Base-by-base conservation (phyloP, 2,797 vertebrate genomes). In the Podarcis lilfordi region DNA sequence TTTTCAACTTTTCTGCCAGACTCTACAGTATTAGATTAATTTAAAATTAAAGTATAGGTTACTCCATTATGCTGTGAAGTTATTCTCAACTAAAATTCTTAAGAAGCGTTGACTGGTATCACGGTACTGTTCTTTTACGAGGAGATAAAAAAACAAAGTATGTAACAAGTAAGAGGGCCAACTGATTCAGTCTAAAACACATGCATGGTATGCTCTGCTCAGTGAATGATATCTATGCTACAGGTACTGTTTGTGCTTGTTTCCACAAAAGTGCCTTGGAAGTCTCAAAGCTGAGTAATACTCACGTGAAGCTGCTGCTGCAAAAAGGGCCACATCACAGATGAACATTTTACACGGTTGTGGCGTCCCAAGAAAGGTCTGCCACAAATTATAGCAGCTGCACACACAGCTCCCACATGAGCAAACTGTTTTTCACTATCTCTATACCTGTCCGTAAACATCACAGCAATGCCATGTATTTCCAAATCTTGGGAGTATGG, bases 1-100 rank as follows among this genome's bases (percentile, higher is more conserved):
- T 98, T 88, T 96, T 91, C 80, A 99, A 95, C 90, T 98, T 98
- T 92, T 98, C 98, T 45, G 96, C 95, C 88, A 99, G 96, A 90
- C 83, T 97, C 99, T 99, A 91, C 32, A 91, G 95, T 91, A 79
- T 78, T 19, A 92, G 85, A 91, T 86, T 82, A 76, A 93, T 1
- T 83, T 74, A 8, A 90, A 86, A 45, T 86, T 80, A 89, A 23
- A 8, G 17, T 64, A 17, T 6, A 4, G 3, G 59, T 9, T 35
- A 55, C 8, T 55, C 32, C 3, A 55, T 9, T 35, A 55, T 81
- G 29, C 43, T 35, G 15, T 68, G 64, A 43, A 68, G 15, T 3
- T 81, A 66, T 5, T 21, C 40, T 82, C 25, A 40, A n/a, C 40
- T 69, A n/a, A 45, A 82, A 45, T 45, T 55, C 27, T 69, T 8